Evolutionary conservation across 1,140 invertebrate species (phyloP), one percentile per base, ranked within the genome.

Genomic region (Drosophila seguyi): DNA sequence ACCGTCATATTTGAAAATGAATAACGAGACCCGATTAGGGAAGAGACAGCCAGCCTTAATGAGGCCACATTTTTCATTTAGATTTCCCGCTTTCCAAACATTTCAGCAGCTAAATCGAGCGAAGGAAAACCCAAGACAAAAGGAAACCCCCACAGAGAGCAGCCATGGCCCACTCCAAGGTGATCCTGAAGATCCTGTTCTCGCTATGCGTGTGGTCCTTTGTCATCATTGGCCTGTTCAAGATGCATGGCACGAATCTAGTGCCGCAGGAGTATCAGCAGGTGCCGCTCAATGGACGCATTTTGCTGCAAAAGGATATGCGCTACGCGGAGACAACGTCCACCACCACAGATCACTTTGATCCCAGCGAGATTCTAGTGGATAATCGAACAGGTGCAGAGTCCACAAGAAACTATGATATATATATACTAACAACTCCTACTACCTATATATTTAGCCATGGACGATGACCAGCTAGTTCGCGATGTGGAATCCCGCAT

Each of bases 391-490:
- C 92, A 77, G 92, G 92, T 93, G n/a, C n/a, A n/a, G 41, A 72
- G 68, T 2, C 3, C 0, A 31, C 6, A 4, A n/a, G n/a, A n/a
- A n/a, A n/a, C n/a, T n/a, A n/a, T n/a, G n/a, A n/a, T n/a, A n/a
- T n/a, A n/a, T n/a, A n/a, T n/a, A n/a, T n/a, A n/a, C n/a, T n/a
- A n/a, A n/a, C n/a, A n/a, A n/a, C n/a, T n/a, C n/a, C n/a, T n/a
- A n/a, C n/a, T n/a, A n/a, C n/a, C n/a, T n/a, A n/a, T n/a, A n/a
- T n/a, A n/a, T n/a, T n/a, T n/a, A n/a, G 91, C 91, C 63, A 92
- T 93, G 88, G 92, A 93, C n/a, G 97, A 98, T 81, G 95, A 96
- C 14, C 95, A 96, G 82, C 93, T 98, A 34, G 95, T 97, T 27
- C 94, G 95, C 13, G 96, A 97, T 77, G 95, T 97, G 39, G 95